Base-by-base conservation (phyloP, 1,140 invertebrate genomes). In the Chelonus insularis region DNA sequence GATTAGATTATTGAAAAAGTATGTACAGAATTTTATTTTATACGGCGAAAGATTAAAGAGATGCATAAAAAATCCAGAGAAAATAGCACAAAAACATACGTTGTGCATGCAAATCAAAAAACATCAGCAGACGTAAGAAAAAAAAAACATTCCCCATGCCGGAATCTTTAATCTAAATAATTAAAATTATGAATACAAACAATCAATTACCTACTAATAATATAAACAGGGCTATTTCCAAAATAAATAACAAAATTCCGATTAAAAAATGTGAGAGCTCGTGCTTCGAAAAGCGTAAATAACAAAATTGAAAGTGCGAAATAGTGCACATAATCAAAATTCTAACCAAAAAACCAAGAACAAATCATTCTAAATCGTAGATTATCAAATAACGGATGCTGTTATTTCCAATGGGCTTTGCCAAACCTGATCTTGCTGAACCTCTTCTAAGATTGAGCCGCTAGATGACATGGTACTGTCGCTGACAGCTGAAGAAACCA, bases 401-500 rank as follows among this genome's bases (percentile, higher is more conserved):
- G 25, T 45, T 57, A 45, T 57, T 60, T 39, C 7, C 48, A 41
- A 56, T 39, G 66, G 69, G 68, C 66, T 63, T 68, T 41, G 64
- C 62, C 77, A 77, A 79, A 79, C 77, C 77, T 79, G 77, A 56
- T 78, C 77, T 70, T 72, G 76, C 54, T 79, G 76, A 57, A 66
- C 69, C 50, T 79, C 77, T 65, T 80, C 76, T 58, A 72, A 65
- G 60, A 77, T 72, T 55, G 76, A 77, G 62, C 78, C 74, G 66
- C 70, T 77, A 54, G 76, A 75, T 20, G 75, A 77, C 64, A 74
- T 71, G 32, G 73, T 74, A 64, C 76, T 72, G 68, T 79, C 77
- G 56, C 71, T 79, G 67, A 74, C 72, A 63, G 71, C 75, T 20
- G 78, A 77, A 3, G 78, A 76, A 32, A 79, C 74, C 61, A 79